Conservation (phyloP, 1,140 invertebrate genomes). For the Drosophila arizonae region DNA sequence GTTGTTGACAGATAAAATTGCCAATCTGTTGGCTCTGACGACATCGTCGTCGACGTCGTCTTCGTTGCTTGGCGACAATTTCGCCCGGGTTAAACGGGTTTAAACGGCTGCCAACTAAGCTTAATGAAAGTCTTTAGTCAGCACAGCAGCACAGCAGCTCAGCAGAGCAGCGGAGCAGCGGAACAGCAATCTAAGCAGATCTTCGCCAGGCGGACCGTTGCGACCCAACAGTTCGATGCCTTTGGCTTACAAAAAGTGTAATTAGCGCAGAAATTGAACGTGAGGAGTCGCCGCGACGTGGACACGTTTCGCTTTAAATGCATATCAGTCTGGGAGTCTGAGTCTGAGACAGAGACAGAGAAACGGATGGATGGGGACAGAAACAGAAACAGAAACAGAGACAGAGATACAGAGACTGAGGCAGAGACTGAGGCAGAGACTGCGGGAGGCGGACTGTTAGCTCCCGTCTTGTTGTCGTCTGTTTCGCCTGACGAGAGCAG, state of each 20-base stretch:
- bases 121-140: conserved; percentile 78
- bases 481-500: background rate
- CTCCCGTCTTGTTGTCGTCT: conserved; percentile 11
- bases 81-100: conserved; percentile 74
- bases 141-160: conserved; percentile 33
- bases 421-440: background rate
- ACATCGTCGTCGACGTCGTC: conserved; percentile 28
- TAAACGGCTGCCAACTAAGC: conserved; percentile 70
- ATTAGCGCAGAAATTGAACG: conserved; percentile 78
- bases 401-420: background rate
- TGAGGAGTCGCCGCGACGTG: conserved; percentile 45
- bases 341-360: conserved; percentile 3
- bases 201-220: conserved; percentile 13
- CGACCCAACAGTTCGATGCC: conserved; percentile 25
- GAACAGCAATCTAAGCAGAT: conserved; percentile 49
- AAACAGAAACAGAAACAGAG: no score
- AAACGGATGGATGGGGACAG: no score
- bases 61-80: conserved; percentile 56
- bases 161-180: conserved; percentile 34
- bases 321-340: conserved; percentile 63
- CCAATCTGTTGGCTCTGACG: conserved; percentile 56
- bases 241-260: conserved; percentile 77
- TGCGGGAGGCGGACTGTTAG: background rate
- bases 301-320: conserved; percentile 79
- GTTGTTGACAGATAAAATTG: conserved; percentile 80